These are phyloP conservation scores for Chaetops frenatus DNA, from an alignment of 2,113 vertebrate species.

Conservation along the genomic window DNA sequence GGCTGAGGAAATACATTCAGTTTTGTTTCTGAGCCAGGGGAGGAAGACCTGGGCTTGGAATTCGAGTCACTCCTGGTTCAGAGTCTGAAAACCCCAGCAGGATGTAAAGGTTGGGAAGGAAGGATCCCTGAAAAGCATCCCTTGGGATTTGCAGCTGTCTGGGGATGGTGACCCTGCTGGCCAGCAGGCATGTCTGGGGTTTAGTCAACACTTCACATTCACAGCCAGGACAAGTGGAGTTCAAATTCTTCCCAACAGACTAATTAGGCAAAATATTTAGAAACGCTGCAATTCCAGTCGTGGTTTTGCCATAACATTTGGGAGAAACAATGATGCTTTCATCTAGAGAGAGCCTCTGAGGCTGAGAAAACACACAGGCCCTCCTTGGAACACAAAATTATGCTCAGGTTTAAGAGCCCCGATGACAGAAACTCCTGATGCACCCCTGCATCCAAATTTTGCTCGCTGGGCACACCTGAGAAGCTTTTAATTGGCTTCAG, in stretches of 20 bases:
- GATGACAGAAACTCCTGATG: not conserved
- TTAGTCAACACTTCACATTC: constrained; percentile 20
- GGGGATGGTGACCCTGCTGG: not conserved
- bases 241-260: constrained; percentile 55
- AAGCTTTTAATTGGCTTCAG: not conserved
- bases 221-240: constrained; percentile 27
- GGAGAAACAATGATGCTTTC: constrained; percentile 20
- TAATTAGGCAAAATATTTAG: constrained; percentile 57
- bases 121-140: not conserved
- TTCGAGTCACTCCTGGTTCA: not conserved
- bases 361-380: not conserved
- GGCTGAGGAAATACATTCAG: not conserved
- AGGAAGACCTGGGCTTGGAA: not conserved
- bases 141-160: not conserved
- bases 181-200: not conserved
- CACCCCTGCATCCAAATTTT: not conserved
- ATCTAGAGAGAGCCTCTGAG: not conserved
- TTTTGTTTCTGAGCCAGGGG: not conserved
- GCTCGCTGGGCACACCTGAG: not conserved
- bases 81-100: not conserved
- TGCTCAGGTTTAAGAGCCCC: not conserved
- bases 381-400: not conserved
- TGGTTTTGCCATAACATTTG: constrained; percentile 9
- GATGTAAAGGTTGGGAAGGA: not conserved
- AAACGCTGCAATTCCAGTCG: constrained; percentile 11